Base-by-base conservation (phyloP, 1,140 invertebrate species). In the Drosophila novamexicana region DNA sequence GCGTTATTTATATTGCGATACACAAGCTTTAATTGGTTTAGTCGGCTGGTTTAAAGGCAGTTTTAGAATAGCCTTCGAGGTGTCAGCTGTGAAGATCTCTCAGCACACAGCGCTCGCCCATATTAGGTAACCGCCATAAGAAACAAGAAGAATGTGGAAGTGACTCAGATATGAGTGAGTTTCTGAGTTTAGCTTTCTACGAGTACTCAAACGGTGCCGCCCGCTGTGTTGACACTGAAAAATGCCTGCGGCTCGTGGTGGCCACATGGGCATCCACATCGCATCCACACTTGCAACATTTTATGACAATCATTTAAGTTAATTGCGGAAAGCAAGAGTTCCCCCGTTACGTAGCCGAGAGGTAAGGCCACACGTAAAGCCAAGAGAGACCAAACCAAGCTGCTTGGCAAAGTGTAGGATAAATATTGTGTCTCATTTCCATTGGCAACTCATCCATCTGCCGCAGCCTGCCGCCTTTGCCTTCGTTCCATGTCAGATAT, bases 271-370 rank as follows among this genome's bases (percentile, higher is more conserved):
- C 36, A 1, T 18, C 18, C 18, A 18, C 18, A 59, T 66, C 56
- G 62, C 69, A 58, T 72, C 61, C 56, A 65, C 70, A 75, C 69
- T 69, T 66, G 68, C 80, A 80, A 78, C 84, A 83, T 79, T 88
- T 88, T 84, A 88, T 88, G 84, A 89, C 80, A 88, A 84, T 84
- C 84, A 88, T 89, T 89, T 89, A 70, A 83, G 84, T 80, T 88
- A 88, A 89, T 88, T 88, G 84, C 80, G 65, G 88, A 77, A 80
- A 73, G 77, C 61, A 70, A 72, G 56, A 67, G 75, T 63, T 18
- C 18, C 4, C 39, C 39, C 22, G 22, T 29, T 29, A 22, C 22
- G 22, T 22, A 22, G 22, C 22, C 2, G 22, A 22, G 22, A 22
- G 3, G 22, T 22, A 5, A 3, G 22, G 22, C 22, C 22, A 29